These are phyloP conservation scores for Thalpophila matura DNA, from an alignment of 2,888 invertebrate species.

Conservation along the genomic window DNA sequence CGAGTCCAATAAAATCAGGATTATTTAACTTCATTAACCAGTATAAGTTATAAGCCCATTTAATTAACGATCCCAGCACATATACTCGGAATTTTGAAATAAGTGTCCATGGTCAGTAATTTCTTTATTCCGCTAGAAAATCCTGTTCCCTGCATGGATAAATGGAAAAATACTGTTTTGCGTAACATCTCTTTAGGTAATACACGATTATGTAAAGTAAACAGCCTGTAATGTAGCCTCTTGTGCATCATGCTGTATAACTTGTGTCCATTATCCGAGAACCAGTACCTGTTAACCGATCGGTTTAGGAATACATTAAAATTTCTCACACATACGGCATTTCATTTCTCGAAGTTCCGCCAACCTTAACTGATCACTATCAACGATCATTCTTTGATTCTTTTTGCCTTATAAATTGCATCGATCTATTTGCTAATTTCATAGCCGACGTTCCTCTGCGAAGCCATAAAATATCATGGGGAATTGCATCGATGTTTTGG, in stretches of 20 bases:
- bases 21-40: conserved; percentile 25
- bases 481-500: conserved; percentile 58
- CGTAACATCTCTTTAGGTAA: conserved; percentile 72
- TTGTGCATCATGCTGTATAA: conserved; percentile 64
- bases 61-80: conserved; percentile 17
- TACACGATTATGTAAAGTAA: conserved; percentile 72
- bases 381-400: conserved; percentile 30
- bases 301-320: conserved; percentile 58
- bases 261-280: conserved; percentile 60
- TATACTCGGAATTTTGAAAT: conserved; percentile 26
- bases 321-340: conserved; percentile 41
- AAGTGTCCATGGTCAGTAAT: conserved; percentile 43
- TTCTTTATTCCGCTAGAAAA: conserved; percentile 59
- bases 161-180: conserved; percentile 66
- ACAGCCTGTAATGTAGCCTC: conserved; percentile 64
- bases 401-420: conserved; percentile 45
- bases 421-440: conserved; percentile 53
- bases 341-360: conserved; percentile 43
- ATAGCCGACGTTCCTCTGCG: conserved; percentile 38
- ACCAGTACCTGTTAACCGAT: conserved; percentile 55
- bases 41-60: conserved; percentile 10
- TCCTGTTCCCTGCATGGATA: conserved; percentile 45
- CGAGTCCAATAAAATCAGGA: conserved; percentile 11
- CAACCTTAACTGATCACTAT: conserved; percentile 31
- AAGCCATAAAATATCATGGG: conserved; percentile 40